Evolutionary conservation across 2,888 invertebrate species (phyloP).

Genomic region (Erebia ligea): DNA sequence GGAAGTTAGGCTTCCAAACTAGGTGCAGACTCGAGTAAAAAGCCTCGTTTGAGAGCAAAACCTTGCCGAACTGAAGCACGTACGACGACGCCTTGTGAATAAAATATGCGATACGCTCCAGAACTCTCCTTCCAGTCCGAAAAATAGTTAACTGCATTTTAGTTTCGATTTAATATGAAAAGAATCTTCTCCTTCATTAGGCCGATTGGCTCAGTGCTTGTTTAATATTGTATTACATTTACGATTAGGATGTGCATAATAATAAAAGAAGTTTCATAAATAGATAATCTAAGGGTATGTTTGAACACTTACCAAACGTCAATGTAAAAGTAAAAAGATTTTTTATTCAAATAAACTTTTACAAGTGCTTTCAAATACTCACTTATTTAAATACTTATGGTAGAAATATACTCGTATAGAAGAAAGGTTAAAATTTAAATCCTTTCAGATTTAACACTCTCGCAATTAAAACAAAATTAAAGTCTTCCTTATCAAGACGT

Average conservation of each 20-base stretch:
- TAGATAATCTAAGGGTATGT: too few relatives aligned
- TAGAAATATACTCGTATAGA: background rate
- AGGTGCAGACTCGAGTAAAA: slow-evolving; percentile 30
- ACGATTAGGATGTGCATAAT: slow-evolving; percentile 7
- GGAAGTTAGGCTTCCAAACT: too few relatives aligned
- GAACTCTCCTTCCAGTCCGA: slow-evolving; percentile 42
- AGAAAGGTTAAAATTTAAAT: slow-evolving; percentile 1
- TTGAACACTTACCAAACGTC: too few relatives aligned
- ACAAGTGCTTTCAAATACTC: too few relatives aligned
- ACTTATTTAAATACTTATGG: too few relatives aligned
- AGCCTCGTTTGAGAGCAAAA: slow-evolving; percentile 39
- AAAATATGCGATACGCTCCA: slow-evolving; percentile 54
- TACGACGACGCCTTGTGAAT: slow-evolving; percentile 57
- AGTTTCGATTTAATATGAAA: slow-evolving; percentile 21
- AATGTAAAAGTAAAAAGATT: too few relatives aligned
- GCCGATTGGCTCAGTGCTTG: background rate
- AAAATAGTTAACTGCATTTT: slow-evolving; percentile 47
- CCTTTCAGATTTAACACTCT: background rate
- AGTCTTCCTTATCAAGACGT: background rate
- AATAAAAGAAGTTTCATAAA: too few relatives aligned
- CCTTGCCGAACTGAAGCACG: slow-evolving; percentile 51
- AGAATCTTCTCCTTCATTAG: slow-evolving; percentile 3
- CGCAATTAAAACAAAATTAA: slow-evolving; percentile 4
- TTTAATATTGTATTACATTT: background rate
- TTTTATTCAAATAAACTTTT: too few relatives aligned